Evolutionary conservation across 2,797 vertebrate genomes (phyloP).

Genomic region (Masticophis lateralis): DNA sequence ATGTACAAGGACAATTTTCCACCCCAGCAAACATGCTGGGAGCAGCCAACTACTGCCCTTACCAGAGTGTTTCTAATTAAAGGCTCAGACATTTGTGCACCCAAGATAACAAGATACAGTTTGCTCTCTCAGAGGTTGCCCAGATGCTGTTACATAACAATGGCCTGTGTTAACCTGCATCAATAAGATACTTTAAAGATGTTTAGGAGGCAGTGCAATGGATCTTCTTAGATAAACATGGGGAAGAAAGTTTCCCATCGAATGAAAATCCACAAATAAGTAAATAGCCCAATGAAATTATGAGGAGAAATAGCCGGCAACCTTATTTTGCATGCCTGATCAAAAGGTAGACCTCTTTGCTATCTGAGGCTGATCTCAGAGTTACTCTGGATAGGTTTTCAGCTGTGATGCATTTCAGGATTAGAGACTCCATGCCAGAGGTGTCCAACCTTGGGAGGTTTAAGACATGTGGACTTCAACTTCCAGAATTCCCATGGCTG

Average conservation of each 20-base stretch:
- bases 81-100: not conserved
- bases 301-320: not conserved
- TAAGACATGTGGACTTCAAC: not conserved
- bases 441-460: not conserved
- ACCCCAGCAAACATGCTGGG: not conserved
- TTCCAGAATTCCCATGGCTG: not conserved
- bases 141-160: constrained; percentile 13
- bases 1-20: constrained; percentile 41
- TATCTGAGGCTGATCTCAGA: not conserved
- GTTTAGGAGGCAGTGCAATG: not conserved
- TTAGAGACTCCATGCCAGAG: not conserved
- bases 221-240: not conserved
- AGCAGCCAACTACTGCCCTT: constrained; percentile 7
- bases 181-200: not conserved
- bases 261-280: not conserved
- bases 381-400: not conserved
- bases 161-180: not conserved
- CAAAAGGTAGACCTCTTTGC: not conserved
- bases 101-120: constrained; percentile 36
- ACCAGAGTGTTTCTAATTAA: constrained; percentile 47
- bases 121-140: constrained; percentile 15
- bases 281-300: not conserved
- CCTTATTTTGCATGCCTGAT: not conserved
- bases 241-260: not conserved
- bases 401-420: not conserved